These are phyloP conservation scores for Brachylomia viminalis DNA, from an alignment of 2,888 invertebrate species.

Conservation along the genomic window DNA sequence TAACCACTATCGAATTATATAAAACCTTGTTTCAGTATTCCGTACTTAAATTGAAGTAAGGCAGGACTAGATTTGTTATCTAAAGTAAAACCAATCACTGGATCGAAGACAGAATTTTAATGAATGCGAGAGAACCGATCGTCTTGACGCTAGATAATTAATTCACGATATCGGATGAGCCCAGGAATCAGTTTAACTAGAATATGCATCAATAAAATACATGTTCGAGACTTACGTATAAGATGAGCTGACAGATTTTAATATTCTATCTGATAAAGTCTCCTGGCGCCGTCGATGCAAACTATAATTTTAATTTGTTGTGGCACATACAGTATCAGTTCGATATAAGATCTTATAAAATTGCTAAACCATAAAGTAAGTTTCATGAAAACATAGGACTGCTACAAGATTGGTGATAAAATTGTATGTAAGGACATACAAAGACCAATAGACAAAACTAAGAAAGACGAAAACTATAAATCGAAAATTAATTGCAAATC, in stretches of 20 bases:
- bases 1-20: constrained; percentile 50
- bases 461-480: too few species aligned
- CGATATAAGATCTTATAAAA: background rate
- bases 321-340: constrained; percentile 1
- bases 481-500: background rate
- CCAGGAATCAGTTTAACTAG: constrained; percentile 45
- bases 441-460: background rate
- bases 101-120: constrained; percentile 79
- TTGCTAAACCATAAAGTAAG: background rate
- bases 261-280: constrained; percentile 30
- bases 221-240: background rate
- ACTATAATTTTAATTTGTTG: constrained; percentile 39
- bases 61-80: constrained; percentile 71
- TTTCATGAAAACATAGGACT: background rate
- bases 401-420: background rate
- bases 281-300: constrained; percentile 2
- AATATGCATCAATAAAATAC: constrained; percentile 44
- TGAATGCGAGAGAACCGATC: constrained; percentile 74
- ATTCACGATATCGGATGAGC: constrained; percentile 66
- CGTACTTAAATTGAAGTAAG: constrained; percentile 54
- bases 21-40: constrained; percentile 52
- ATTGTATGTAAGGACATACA: background rate
- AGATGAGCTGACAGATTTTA: constrained; percentile 12
- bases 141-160: constrained; percentile 70
- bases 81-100: constrained; percentile 75